Percentiles rank a stretch among this genome's conserved stretches.
Conservation (phyloP, 2,888 invertebrate genomes). For the Heliconius aoede region DNA sequence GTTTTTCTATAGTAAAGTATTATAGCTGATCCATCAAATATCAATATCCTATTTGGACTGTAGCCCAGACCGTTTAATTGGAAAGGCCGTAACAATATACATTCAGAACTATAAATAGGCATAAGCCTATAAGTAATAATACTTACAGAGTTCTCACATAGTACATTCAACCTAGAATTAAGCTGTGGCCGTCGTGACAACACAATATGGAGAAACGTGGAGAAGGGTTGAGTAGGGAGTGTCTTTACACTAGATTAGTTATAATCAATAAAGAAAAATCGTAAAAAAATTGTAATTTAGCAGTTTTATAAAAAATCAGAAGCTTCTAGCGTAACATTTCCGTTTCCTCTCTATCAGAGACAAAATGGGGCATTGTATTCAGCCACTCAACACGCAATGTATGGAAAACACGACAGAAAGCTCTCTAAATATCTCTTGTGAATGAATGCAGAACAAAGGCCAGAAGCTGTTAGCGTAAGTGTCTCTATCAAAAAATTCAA, state of each 20-base stretch:
- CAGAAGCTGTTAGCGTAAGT: too few relatives aligned
- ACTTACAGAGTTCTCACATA: too few relatives aligned
- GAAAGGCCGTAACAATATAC: conserved; percentile 7
- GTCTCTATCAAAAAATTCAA: too few relatives aligned
- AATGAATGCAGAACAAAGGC: neutral
- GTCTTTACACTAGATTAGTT: too few relatives aligned
- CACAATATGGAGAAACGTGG: too few relatives aligned
- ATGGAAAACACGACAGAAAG: neutral
- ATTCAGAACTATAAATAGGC: neutral
- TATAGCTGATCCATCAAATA: neutral
- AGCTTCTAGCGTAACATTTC: neutral
- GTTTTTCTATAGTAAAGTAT: neutral
- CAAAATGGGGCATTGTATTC: neutral
- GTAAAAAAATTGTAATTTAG: too few relatives aligned
- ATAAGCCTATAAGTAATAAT: too few relatives aligned
- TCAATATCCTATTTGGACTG: conserved; percentile 19
- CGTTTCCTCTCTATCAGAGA: neutral
- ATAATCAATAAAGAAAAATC: too few relatives aligned
- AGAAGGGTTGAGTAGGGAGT: too few relatives aligned
- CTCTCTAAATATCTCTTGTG: neutral
- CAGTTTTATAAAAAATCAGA: too few relatives aligned
- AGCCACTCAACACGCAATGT: neutral
- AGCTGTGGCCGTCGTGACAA: too few relatives aligned
- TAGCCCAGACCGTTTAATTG: conserved; percentile 2
- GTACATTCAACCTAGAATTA: too few relatives aligned